phyloP scores from a whole-genome alignment of 2,113 vertebrate species.

The Paratilapia polleni region DNA sequence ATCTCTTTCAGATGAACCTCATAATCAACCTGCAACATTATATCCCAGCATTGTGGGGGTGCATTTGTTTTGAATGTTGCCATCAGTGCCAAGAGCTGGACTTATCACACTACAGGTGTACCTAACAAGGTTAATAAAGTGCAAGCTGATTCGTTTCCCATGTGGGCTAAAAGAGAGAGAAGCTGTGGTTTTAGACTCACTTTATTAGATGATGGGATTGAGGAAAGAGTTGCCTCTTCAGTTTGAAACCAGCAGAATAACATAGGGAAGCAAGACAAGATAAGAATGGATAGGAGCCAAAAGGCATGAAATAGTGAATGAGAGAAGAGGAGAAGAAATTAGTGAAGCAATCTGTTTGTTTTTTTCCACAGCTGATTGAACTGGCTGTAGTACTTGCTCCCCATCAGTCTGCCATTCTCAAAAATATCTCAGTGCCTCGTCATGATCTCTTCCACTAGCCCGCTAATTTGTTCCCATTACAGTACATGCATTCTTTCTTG shows the following conservation, averaged over 20 bases:
- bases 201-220: slow-evolving; percentile 25
- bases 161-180: slow-evolving; percentile 5
- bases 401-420: neutral
- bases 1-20: slow-evolving; percentile 7
- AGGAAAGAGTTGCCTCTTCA: slow-evolving; percentile 3
- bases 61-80: slow-evolving; percentile 7
- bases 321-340: neutral
- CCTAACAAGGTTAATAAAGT: slow-evolving; percentile 58
- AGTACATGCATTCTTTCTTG: neutral
- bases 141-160: slow-evolving; percentile 44
- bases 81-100: slow-evolving; percentile 15
- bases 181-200: slow-evolving; percentile 22
- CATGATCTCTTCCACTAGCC: neutral
- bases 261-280: neutral
- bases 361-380: neutral
- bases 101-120: slow-evolving; percentile 35
- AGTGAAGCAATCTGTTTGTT: neutral
- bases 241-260: slow-evolving; percentile 14
- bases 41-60: neutral
- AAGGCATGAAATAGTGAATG: slow-evolving; percentile 12
- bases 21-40: slow-evolving; percentile 18
- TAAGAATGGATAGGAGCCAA: slow-evolving; percentile 9
- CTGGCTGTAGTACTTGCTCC: neutral
- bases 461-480: slow-evolving; percentile 4
- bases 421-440: neutral